phyloP scores from a whole-genome alignment of 2,797 vertebrate genomes.

The Eulemur rubriventer region DNA sequence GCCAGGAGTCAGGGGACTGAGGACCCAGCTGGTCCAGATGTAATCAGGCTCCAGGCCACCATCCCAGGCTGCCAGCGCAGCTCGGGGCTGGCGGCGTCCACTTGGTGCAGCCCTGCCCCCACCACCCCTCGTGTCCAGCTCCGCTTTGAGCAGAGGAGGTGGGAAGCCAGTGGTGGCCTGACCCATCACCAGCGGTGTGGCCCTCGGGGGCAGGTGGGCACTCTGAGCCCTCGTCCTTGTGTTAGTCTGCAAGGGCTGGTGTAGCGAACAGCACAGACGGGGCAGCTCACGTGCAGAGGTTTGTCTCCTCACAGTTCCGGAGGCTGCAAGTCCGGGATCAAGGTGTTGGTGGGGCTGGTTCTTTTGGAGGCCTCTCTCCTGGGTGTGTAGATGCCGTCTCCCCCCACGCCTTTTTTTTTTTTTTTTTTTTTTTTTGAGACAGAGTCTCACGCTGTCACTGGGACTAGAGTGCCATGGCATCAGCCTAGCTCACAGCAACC shows the following conservation, averaged over 20 bases:
- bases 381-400: accelerated
- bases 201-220: not conserved
- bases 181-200: not conserved
- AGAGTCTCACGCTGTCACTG: no score
- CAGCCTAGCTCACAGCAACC: no score
- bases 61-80: not conserved
- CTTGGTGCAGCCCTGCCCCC: not conserved
- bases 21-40: not conserved
- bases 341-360: not conserved
- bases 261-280: no score
- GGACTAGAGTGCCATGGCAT: no score
- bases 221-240: not conserved
- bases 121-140: not conserved
- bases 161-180: not conserved
- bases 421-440: no score
- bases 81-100: not conserved
- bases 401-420: no score
- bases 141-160: not conserved
- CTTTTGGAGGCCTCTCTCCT: not conserved
- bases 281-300: not conserved
- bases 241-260: not conserved
- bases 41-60: not conserved
- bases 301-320: not conserved
- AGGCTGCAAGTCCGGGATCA: not conserved
- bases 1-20: no score